Evolutionary conservation across 2,888 invertebrate genomes (phyloP), one percentile per base, ranked within the genome.

Genomic region (Drosophila suboccidentalis): DNA sequence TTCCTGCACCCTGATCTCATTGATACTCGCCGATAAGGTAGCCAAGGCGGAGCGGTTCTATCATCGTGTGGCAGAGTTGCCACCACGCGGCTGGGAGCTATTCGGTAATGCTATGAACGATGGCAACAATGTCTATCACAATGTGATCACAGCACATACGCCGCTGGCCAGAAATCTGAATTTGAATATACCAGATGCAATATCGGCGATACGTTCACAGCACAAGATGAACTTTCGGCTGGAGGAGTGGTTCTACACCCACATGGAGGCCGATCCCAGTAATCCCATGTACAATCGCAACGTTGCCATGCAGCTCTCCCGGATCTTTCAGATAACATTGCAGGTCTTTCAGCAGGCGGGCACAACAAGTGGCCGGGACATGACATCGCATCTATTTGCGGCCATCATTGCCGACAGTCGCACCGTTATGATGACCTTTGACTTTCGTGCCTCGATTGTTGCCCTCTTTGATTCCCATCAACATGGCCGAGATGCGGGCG

Each of bases 1-100:
- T 90, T 95, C 95, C 8, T 95, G 95, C 75, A 95, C 95, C 1
- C 90, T 95, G 58, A 95, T 95, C 78, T 94, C 94, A 41, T 90
- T 95, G 22, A 91, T 95, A 54, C 91, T 94, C 67, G 95, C 95
- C 32, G 91, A 93, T 54, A 93, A 93, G 78, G 93, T 93, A 47
- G 74, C 90, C 53, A 87, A 88, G 53, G 74, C 87, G 61, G 71
- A 75, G 22, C 57, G 80, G 26, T 86, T 89, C 43, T 85, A 87
- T 51, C 74, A 76, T 69, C 74, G 78, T 15, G 80, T 76, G 3
- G 73, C 67, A 13, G 79, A 86, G 44, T 58, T 92, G 61, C 90
- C 92, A n/a, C 59, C 60, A n/a, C 88, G 91, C 32, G 88, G 94
- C 41, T 92, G 94, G 72, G 91, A 93, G 53, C 90, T 94, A 13